Conservation (phyloP, 2,888 invertebrate species). For the Acholoe squamosa region DNA sequence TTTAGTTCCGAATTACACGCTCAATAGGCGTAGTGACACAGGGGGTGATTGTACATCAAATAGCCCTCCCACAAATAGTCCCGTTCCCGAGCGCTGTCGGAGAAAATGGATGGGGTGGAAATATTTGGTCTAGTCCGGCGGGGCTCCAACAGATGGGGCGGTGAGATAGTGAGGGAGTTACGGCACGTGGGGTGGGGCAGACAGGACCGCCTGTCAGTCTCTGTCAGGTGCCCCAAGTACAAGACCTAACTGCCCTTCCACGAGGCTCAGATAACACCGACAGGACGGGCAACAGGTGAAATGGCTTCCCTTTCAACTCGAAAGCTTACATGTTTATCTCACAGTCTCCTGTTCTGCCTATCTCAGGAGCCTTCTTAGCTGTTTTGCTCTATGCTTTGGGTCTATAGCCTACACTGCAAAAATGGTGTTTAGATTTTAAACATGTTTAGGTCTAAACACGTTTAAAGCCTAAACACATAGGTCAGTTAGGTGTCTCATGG, state of each 20-base stretch:
- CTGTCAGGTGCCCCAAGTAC: neutral
- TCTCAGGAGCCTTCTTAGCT: no score
- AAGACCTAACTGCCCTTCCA: neutral
- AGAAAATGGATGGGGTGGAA: conserved; percentile 35
- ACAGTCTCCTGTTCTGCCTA: neutral
- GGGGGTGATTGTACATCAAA: conserved; percentile 48
- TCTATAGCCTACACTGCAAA: no score
- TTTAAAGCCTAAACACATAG: no score
- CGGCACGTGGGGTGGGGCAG: conserved; percentile 4
- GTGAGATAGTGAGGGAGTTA: neutral
- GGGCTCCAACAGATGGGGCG: conserved; percentile 22
- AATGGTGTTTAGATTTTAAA: no score
- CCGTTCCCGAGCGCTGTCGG: neutral
- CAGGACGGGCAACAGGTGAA: conserved; percentile 48
- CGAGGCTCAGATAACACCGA: conserved; percentile 2
- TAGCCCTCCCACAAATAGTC: conserved; percentile 38
- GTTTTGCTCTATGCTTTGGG: no score
- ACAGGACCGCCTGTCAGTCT: conserved; percentile 23
- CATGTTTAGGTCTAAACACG: no score
- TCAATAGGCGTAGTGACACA: conserved; percentile 11
- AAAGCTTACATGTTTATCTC: neutral
- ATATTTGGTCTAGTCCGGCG: conserved; percentile 48
- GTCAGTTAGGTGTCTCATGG: no score
- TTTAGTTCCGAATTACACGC: conserved; percentile 57
- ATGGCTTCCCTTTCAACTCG: neutral